Conservation (phyloP, 2,797 vertebrate species). For the Parambassis ranga region DNA sequence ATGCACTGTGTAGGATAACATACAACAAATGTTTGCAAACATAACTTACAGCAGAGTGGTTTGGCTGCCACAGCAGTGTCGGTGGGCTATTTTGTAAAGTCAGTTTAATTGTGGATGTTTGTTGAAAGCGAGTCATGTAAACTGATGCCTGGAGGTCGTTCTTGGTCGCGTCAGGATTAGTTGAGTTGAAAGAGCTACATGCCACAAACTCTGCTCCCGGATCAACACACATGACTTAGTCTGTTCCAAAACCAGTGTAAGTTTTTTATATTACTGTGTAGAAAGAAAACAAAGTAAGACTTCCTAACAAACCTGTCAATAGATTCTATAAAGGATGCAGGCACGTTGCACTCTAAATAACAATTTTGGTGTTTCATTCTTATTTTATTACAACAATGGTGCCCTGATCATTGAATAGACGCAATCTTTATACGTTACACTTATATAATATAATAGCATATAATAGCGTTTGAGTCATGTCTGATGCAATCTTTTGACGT, state of each 20-base stretch:
- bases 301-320: background rate
- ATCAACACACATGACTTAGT: slow-evolving; percentile 8
- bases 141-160: slow-evolving; percentile 49
- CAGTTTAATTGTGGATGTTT: slow-evolving; percentile 41
- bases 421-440: too few relatives aligned
- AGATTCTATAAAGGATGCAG: too few relatives aligned
- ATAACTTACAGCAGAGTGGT: background rate
- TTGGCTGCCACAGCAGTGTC: slow-evolving; percentile 19
- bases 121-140: slow-evolving; percentile 57
- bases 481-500: background rate
- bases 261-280: background rate
- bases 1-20: background rate
- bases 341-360: too few relatives aligned
- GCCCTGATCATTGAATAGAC: too few relatives aligned
- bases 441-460: too few relatives aligned
- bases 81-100: slow-evolving; percentile 35
- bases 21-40: background rate
- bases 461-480: slow-evolving; percentile 18
- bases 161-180: slow-evolving; percentile 49
- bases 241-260: slow-evolving; percentile 14
- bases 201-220: slow-evolving; percentile 31
- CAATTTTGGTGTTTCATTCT: too few relatives aligned
- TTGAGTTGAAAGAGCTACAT: slow-evolving; percentile 30
- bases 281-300: background rate
- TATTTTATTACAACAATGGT: too few relatives aligned